Evolutionary conservation across 2,797 vertebrate species (phyloP).

Genomic region (Strix occidentalis): DNA sequence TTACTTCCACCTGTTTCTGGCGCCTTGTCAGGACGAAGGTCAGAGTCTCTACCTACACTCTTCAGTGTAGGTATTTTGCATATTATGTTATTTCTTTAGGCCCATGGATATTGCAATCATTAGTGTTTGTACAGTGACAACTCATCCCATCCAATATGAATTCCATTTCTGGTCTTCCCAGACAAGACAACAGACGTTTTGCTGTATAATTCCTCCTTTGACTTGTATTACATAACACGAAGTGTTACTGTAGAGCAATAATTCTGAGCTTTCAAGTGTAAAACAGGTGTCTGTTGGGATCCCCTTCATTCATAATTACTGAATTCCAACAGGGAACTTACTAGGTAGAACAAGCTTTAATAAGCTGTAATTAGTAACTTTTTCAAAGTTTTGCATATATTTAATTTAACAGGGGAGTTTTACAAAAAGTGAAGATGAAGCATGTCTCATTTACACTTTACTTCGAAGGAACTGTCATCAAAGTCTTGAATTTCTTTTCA

Average conservation of each 20-base stretch:
- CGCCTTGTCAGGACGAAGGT: neutral
- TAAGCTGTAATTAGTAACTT: constrained; percentile 19
- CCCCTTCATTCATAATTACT: neutral
- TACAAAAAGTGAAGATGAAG: neutral
- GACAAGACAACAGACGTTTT: neutral
- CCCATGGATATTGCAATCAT: neutral
- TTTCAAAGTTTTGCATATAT: neutral
- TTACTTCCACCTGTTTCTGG: neutral
- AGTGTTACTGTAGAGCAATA: neutral
- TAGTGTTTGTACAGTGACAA: neutral
- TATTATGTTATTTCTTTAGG: neutral
- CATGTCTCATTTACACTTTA: neutral
- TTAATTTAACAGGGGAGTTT: neutral
- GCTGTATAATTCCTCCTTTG: neutral
- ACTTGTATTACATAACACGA: neutral
- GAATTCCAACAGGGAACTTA: neutral
- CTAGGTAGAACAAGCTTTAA: neutral
- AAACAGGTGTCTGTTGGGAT: constrained; percentile 26
- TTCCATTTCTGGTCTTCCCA: neutral
- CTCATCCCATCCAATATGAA: neutral
- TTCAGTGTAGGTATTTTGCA: neutral
- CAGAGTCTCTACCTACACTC: no score
- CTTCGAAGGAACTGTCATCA: neutral
- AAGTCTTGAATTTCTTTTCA: neutral
- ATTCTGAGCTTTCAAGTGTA: constrained; percentile 21